Base-by-base conservation (phyloP, 2,888 invertebrate genomes). In the Antitype chi region DNA sequence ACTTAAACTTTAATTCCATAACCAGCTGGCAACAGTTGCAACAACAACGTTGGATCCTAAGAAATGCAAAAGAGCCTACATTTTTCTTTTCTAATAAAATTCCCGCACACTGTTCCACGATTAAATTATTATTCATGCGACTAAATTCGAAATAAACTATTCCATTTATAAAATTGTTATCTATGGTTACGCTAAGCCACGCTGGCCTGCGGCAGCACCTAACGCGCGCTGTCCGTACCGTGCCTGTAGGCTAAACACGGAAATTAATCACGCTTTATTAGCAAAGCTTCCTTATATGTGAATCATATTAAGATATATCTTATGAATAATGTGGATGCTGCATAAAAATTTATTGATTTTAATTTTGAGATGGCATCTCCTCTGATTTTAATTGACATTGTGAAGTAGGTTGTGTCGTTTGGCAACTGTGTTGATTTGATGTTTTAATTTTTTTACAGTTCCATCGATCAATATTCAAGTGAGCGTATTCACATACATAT, bases 231-330 rank as follows among this genome's bases (percentile, higher is more conserved):
- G 89, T 89, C 89, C 72, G 84, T 70, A 78, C 81, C 79, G 64
- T 70, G 88, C 91, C 91, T 88, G 81, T 80, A 76, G 90, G 92
- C 90, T 83, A 88, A 87, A 89, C 88, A 89, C 89, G 85, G 90
- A 90, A 92, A 93, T 93, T 92, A 92, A 92, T 93, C 92, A 92
- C 89, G 90, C 88, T 89, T 85, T 90, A 93, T 93, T 92, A 93
- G 90, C 87, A 89, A 87, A 88, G 89, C 90, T 92, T 91, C 92
- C 91, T 90, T 91, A 89, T 89, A 90, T 84, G 88, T 76, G 84
- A 82, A 84, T 80, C 79, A 78, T 81, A 79, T 81, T 84, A 83
- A 86, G 82, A 87, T 85, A 85, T 79, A 79, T 89, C 82, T 84
- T 75, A 70, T 80, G 74, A 82, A 87, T 87, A 79, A 86, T 81